Evolutionary conservation across 2,113 vertebrate genomes (phyloP).

Genomic region (Heliornis fulica): DNA sequence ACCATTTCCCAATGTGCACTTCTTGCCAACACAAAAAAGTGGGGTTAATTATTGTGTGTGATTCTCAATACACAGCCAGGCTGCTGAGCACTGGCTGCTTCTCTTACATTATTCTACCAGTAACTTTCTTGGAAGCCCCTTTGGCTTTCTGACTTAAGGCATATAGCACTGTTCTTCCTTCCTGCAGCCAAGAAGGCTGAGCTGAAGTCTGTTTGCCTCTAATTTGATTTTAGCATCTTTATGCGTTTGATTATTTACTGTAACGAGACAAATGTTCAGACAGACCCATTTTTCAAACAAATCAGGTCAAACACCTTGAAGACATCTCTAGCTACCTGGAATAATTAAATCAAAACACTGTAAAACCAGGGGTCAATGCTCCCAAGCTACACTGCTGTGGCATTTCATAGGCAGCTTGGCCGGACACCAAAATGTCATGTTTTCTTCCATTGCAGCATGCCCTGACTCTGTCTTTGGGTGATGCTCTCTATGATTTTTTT

Average conservation of each 20-base stretch:
- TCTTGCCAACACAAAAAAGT: not conserved
- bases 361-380: not conserved
- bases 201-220: not conserved
- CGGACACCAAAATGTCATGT: not conserved
- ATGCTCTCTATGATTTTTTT: conserved; percentile 5
- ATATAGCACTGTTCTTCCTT: not conserved
- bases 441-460: not conserved
- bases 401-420: not conserved
- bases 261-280: not conserved
- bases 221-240: not conserved
- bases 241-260: not conserved
- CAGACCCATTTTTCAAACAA: not conserved
- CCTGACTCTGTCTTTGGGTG: not conserved
- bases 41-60: not conserved
- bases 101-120: not conserved
- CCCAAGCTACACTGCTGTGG: not conserved
- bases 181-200: not conserved
- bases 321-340: not conserved
- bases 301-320: not conserved
- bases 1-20: not conserved
- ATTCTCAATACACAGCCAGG: not conserved
- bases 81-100: not conserved
- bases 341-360: not conserved
- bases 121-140: not conserved
- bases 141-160: not conserved